Base-by-base conservation (phyloP, 92 coral and sea anemone species). In the Porites rus region DNA sequence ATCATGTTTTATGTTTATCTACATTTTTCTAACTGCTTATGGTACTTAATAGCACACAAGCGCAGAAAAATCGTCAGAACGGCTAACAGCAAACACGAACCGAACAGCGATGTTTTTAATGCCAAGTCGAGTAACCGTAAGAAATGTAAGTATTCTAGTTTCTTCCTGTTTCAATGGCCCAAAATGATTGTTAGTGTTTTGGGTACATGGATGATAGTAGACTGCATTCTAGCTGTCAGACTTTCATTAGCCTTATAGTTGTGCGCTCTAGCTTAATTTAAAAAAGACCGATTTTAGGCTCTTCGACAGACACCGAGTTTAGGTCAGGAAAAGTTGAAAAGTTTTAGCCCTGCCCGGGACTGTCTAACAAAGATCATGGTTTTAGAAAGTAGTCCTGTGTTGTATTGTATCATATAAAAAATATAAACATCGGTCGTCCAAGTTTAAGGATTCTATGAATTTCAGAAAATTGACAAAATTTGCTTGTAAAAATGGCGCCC, bases 1-100 rank as follows among this genome's bases (percentile, higher is more conserved):
- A 64, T 64, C 21, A 64, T 64, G 68, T 64, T 64, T 64, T 64
- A 64, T 64, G 68, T 64, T 64, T 64, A 14, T 64, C 68, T 64
- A 64, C 0, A 64, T 22, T 64, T n/a, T 28, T 28, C 38, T 28
- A 28, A 1, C 38, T 28, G 38, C 38, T 28, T 1, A 28, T 28
- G 2, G 38, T 28, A 28, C 38, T 28, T 28, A 28, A 28, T 28
- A 28, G 38, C 38, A 2, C 38, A 28, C 1, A 28, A 28, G 38
- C 38, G 38, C 38, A 28, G 3, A 28, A 28, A 28, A 28, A 28
- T 1, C 38, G 38, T 1, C 38, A 28, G 38, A 28, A 28, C 38
- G 38, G 38, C 38, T 28, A 1, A 28, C 38, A 28, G 38, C 3
- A 1, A 28, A 28, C 38, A 28, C 38, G 3, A 28, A 28, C 1